A percentile compares a stretch with the other conserved stretches of the same genome.
phyloP scores from a whole-genome alignment of 2,888 invertebrate genomes.

The Zhengitettix transpicula region DNA sequence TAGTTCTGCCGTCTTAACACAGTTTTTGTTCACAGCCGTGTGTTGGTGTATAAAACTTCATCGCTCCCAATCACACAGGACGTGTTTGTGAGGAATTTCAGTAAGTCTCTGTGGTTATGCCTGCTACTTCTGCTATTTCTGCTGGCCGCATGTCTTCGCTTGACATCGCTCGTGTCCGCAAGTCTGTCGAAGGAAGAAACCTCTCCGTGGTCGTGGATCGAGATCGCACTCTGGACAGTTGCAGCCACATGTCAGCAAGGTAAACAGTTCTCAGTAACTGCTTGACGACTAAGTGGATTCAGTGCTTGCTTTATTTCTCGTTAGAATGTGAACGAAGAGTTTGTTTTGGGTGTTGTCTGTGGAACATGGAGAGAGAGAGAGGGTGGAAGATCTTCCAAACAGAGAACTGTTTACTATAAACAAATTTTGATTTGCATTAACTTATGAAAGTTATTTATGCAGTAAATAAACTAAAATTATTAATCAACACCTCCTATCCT shows the following conservation, averaged over 20 bases:
- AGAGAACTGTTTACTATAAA: no score
- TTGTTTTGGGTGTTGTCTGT: no score
- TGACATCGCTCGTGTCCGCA: slow-evolving; percentile 15
- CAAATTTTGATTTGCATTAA: no score
- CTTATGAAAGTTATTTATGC: no score
- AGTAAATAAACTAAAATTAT: no score
- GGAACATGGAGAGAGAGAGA: no score
- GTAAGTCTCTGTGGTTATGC: slow-evolving; percentile 21
- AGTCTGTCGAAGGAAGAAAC: slow-evolving; percentile 15
- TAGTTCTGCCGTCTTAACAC: neutral
- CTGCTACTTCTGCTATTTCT: slow-evolving; percentile 18
- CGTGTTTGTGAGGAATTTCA: slow-evolving; percentile 22
- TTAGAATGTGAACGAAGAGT: no score
- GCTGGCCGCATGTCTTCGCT: slow-evolving; percentile 18
- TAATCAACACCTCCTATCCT: no score
- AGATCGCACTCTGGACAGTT: slow-evolving; percentile 22
- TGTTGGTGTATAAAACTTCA: slow-evolving; percentile 18
- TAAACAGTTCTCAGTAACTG: slow-evolving; percentile 4
- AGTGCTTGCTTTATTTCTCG: no score
- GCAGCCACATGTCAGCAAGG: slow-evolving; percentile 26
- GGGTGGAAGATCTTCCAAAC: no score
- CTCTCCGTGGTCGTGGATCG: slow-evolving; percentile 20
- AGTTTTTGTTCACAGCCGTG: slow-evolving; percentile 16
- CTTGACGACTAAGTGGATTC: no score
- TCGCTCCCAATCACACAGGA: slow-evolving; percentile 19